Evolutionary conservation across 2,888 invertebrate genomes (phyloP).

Genomic region (Epiblema foenella): DNA sequence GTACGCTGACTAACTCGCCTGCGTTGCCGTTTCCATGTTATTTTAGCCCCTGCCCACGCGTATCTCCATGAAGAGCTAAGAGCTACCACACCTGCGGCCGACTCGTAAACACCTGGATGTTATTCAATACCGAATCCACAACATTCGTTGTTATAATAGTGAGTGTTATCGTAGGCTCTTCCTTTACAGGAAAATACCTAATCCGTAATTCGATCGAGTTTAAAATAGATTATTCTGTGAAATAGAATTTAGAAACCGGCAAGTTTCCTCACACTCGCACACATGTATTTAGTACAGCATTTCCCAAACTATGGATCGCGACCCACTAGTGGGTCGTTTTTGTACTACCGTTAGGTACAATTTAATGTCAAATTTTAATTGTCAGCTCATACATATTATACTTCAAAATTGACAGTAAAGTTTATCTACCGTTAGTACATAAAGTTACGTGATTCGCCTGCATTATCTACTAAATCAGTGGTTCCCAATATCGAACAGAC

Average conservation of each 20-base stretch:
- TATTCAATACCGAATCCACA: constrained; percentile 68
- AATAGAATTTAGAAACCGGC: background rate
- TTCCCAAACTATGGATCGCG: no score
- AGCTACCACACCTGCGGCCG: constrained; percentile 76
- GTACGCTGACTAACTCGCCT: constrained; percentile 73
- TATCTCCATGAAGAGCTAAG: constrained; percentile 61
- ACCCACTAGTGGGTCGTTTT: no score
- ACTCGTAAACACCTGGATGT: constrained; percentile 77
- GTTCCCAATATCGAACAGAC: no score
- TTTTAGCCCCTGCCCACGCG: constrained; percentile 79
- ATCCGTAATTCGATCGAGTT: background rate
- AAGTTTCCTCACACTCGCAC: background rate
- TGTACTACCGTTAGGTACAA: no score
- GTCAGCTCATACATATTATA: no score
- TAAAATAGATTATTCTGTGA: background rate
- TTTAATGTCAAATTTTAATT: no score
- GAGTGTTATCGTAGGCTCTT: constrained; percentile 48
- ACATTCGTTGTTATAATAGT: constrained; percentile 50
- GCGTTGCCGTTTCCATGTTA: constrained; percentile 71
- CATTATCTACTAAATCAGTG: no score
- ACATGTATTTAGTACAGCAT: background rate
- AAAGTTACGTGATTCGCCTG: no score
- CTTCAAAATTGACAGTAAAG: no score
- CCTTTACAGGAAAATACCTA: background rate
- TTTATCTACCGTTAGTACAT: no score